Conservation (phyloP, 1,140 invertebrate species). For the Pseudoatta argentina region DNA sequence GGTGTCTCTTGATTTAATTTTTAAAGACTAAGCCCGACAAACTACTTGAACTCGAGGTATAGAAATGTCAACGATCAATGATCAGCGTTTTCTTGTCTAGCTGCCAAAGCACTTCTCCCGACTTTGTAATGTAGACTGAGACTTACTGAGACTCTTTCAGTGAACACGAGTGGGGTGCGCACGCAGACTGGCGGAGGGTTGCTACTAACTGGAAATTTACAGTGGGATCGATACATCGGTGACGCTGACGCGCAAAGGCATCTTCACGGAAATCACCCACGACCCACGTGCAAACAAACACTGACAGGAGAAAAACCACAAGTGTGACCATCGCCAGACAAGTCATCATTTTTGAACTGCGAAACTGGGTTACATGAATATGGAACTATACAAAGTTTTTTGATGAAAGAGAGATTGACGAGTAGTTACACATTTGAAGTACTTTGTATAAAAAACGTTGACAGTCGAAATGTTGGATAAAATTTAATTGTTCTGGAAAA, state of each 20-base stretch:
- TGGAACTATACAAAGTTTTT: neutral
- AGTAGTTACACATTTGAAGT: neutral
- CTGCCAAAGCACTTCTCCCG: slow-evolving; percentile 54
- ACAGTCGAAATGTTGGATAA: neutral
- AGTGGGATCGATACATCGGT: slow-evolving; percentile 78
- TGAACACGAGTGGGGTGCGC: slow-evolving; percentile 75
- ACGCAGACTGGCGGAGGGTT: slow-evolving; percentile 74
- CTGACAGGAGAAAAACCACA: slow-evolving; percentile 27
- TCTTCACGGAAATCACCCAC: slow-evolving; percentile 63
- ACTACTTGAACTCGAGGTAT: neutral
- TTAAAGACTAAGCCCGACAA: slow-evolving; percentile 45
- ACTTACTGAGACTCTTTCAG: slow-evolving; percentile 63
- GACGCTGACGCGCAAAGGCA: slow-evolving; percentile 65
- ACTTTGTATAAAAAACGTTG: neutral
- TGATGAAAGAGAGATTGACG: neutral
- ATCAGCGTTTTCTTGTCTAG: slow-evolving; percentile 34
- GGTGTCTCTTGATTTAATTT: slow-evolving; percentile 21
- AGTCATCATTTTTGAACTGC: slow-evolving; percentile 18
- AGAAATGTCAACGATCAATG: neutral
- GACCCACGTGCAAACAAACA: slow-evolving; percentile 63
- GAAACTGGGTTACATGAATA: slow-evolving; percentile 34
- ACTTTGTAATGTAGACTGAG: slow-evolving; percentile 49
- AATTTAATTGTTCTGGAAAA: slow-evolving; percentile 5
- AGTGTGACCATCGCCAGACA: neutral
- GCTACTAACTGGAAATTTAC: slow-evolving; percentile 81